Evolutionary conservation across 2,888 invertebrate genomes (phyloP).

Genomic region (Oxycera nigricornis): DNA sequence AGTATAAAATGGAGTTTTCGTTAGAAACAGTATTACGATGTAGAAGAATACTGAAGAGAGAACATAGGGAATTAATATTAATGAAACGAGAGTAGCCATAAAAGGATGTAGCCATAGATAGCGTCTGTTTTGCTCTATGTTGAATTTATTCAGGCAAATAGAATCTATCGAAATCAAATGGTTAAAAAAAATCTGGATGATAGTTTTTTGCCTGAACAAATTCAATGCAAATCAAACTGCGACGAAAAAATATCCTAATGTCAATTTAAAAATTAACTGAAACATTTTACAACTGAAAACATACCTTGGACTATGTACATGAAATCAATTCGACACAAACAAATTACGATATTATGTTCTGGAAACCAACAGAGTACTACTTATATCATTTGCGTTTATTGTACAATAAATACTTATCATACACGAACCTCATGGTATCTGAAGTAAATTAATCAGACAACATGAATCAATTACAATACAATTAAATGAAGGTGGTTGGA

Average conservation of each 20-base stretch:
- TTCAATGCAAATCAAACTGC: background rate
- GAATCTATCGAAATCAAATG: background rate
- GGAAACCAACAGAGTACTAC: background rate
- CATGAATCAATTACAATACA: slow-evolving; percentile 1
- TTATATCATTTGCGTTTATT: background rate
- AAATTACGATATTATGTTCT: background rate
- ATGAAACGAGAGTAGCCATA: slow-evolving; percentile 2
- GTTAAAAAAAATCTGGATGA: background rate
- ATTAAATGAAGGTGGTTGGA: slow-evolving; percentile 6
- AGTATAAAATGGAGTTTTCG: background rate
- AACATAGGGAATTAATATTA: slow-evolving; percentile 39
- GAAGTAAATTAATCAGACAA: slow-evolving; percentile 4
- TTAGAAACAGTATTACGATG: background rate
- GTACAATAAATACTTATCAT: background rate
- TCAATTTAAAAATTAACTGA: slow-evolving; percentile 40
- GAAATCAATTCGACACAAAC: background rate
- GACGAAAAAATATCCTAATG: slow-evolving; percentile 36
- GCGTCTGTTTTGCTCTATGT: background rate
- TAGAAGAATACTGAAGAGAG: background rate
- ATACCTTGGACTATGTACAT: too few relatives aligned
- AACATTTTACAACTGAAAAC: slow-evolving; percentile 22
- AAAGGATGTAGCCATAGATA: slow-evolving; percentile 1
- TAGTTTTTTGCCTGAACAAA: background rate
- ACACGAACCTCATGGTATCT: background rate
- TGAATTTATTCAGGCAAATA: background rate